Evolutionary conservation across 2,888 invertebrate genomes (phyloP), one percentile per base, ranked within the genome.

Genomic region (Caenorhabditis doughertyi): DNA sequence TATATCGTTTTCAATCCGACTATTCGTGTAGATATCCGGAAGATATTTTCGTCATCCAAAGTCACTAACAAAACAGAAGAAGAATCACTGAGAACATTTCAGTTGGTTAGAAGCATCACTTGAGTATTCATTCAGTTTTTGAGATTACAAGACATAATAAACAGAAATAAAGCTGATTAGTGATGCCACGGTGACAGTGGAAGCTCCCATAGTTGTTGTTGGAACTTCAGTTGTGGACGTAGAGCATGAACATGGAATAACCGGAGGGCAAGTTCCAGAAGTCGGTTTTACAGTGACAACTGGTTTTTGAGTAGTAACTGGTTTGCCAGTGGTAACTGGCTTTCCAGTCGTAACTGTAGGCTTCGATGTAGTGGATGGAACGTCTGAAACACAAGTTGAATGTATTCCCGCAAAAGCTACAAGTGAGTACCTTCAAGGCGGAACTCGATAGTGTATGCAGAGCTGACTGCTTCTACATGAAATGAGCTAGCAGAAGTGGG

Each of bases 1-100:
- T 81, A 84, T 42, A 56, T 79, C 8, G 21, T 65, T 1, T 81
- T 84, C 64, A 84, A 84, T 39, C 71, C 64, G 16, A 60, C 84
- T 8, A 72, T 84, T 29, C 73, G 84, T 13, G 35, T 18, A 2
- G 73, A 84, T 49, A 60, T 84, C 11, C 25, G 73, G 2, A 65
- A 53, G 13, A 23, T 79, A 23, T 9, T 74, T 49, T 29, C 16
- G 23, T 27, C 27, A 8, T 21, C 29, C n/a, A 7, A 4, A 23
- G 49, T 18, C 7, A 11, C 9, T n/a, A n/a, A n/a, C 11, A 60
- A 58, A 11, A 53, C n/a, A 13, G 68, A 60, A 5, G 60, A 70
- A 16, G 68, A 53, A 51, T 68, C 68, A 16, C 13, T 53, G 16
- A 23, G 64, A 35, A 68, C 58, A 2, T 76, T 76, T 42, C 67